Percentiles rank a stretch among this genome's conserved stretches.
These are phyloP conservation scores for Euleptes europaea DNA, from an alignment of 2,113 vertebrate species.

Conservation along the genomic window DNA sequence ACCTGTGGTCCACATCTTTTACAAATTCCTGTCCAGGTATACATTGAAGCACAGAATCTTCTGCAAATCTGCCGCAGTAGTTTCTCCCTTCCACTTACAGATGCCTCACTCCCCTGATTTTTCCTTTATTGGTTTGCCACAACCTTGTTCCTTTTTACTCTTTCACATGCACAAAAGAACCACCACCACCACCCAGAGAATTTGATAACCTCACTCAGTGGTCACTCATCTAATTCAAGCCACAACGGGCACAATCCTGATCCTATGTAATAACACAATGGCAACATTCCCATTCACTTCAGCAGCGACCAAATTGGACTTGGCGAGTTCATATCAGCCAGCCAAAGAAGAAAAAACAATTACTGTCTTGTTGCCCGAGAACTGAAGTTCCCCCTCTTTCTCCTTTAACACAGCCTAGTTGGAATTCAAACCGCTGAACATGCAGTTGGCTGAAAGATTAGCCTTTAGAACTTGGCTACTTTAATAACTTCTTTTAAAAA, in stretches of 20 bases:
- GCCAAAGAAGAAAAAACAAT: conserved; percentile 17
- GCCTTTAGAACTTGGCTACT: conserved; percentile 36
- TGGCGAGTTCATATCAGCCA: conserved; percentile 3
- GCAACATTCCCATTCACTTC: neutral
- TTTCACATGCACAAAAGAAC: neutral
- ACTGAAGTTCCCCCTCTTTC: neutral
- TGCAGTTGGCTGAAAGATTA: conserved; percentile 15
- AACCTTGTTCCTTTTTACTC: neutral
- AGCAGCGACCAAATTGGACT: neutral
- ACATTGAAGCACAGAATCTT: neutral
- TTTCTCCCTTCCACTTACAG: neutral
- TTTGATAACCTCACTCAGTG: conserved; percentile 3
- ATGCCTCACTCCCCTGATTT: neutral
- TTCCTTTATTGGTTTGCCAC: neutral
- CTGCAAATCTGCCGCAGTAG: neutral
- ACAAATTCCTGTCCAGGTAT: neutral
- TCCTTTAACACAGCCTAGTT: neutral
- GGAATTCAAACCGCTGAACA: conserved; percentile 32
- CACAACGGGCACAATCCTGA: neutral
- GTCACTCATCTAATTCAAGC: neutral
- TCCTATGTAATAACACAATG: neutral
- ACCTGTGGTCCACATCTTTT: neutral
- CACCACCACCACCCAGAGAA: neutral
- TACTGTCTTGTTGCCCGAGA: neutral
- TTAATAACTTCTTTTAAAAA: neutral